phyloP scores from a whole-genome alignment of 2,797 vertebrate genomes.

The Dromococcyx pavoninus region DNA sequence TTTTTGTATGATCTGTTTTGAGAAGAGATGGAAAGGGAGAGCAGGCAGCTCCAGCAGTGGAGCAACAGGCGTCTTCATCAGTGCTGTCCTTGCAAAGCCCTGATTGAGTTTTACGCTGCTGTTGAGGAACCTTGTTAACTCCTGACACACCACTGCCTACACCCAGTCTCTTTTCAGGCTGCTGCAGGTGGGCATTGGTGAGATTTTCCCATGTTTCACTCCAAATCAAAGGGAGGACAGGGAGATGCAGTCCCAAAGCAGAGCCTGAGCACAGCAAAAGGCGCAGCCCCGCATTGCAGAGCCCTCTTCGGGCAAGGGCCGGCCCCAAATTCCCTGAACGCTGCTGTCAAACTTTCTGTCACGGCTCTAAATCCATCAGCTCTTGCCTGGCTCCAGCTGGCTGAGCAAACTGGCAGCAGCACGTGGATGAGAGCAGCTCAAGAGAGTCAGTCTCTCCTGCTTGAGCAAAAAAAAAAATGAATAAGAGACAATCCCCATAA shows the following conservation, averaged over 20 bases:
- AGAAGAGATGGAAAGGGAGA: neutral
- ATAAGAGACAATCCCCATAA: neutral
- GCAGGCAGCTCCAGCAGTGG: fast-evolving
- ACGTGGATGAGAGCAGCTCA: neutral
- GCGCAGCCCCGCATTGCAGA: neutral
- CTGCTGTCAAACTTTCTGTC: neutral
- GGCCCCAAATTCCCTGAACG: neutral
- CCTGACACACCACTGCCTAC: fast-evolving
- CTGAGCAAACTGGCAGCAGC: neutral
- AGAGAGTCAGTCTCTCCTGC: neutral
- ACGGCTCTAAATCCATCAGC: neutral
- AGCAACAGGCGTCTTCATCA: neutral
- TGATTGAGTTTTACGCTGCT: fast-evolving
- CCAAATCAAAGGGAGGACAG: neutral
- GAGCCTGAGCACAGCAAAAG: fast-evolving
- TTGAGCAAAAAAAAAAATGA: fast-evolving
- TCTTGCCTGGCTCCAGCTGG: neutral
- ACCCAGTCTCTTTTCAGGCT: neutral
- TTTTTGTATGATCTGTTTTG: neutral
- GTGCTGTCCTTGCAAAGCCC: neutral
- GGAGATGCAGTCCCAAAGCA: neutral
- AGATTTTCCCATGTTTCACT: neutral
- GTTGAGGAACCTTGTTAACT: fast-evolving
- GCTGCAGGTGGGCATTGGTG: fast-evolving
- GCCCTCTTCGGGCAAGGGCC: neutral